phyloP scores from a whole-genome alignment of 2,888 invertebrate genomes.

The Orchesella flavescens region DNA sequence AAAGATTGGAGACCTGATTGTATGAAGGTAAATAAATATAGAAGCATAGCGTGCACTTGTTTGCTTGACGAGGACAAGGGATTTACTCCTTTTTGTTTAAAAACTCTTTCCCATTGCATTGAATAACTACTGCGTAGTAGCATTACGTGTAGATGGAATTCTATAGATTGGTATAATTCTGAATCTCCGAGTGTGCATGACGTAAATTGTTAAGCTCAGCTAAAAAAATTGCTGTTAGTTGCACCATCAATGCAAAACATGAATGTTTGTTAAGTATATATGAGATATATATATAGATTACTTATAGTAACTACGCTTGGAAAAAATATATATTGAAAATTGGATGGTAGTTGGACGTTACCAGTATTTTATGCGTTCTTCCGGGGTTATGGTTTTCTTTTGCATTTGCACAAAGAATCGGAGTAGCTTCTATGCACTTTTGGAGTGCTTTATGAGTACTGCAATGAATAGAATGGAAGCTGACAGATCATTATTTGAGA shows the following conservation, averaged over 20 bases:
- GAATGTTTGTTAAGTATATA: too few species aligned
- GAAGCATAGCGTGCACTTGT: not conserved
- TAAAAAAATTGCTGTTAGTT: too few species aligned
- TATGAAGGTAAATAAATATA: not conserved
- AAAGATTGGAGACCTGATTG: not conserved
- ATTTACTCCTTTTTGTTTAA: too few species aligned
- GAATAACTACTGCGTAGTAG: too few species aligned
- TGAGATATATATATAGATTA: too few species aligned
- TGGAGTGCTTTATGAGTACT: not conserved
- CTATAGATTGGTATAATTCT: too few species aligned
- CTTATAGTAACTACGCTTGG: not conserved
- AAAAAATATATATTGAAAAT: not conserved
- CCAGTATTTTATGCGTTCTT: not conserved
- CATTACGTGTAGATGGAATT: too few species aligned
- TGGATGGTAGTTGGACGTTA: not conserved
- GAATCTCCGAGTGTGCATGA: too few species aligned
- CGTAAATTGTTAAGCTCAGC: too few species aligned
- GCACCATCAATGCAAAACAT: too few species aligned
- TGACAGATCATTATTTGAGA: slow-evolving; percentile 11
- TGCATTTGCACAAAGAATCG: not conserved
- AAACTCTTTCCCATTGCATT: too few species aligned
- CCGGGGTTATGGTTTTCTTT: not conserved
- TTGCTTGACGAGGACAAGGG: not conserved
- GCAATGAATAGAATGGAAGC: not conserved
- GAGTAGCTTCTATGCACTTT: not conserved